Base-by-base conservation (phyloP, 1,140 invertebrate species). In the Orius laevigatus region DNA sequence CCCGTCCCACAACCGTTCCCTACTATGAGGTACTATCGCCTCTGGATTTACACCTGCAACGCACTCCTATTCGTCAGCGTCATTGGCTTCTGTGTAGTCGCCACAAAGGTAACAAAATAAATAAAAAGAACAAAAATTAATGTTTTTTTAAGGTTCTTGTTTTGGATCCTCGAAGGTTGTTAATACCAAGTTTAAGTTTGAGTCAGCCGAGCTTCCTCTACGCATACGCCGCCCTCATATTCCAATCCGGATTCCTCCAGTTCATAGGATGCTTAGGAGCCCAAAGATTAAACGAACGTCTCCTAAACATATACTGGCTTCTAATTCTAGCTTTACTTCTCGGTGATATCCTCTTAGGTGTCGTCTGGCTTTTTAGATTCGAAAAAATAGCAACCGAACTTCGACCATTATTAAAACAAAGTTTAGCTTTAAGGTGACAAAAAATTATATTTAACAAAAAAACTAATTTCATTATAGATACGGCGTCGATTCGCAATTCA, bases 1-100 rank as follows among this genome's bases (percentile, higher is more conserved):
- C 12, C 51, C 19, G 34, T 36, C 16, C 36, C 47, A 18, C 36
- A 50, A 8, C 52, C 50, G 46, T 50, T 48, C 55, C 33, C 54
- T 20, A 59, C 62, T 51, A 65, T 65, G 63, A 59, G 70, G 56
- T 90, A 89, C 73, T 91, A 91, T 70, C 79, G 84, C 64, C 75
- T 89, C 60, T 89, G 85, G 85, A 89, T 90, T 62, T 89, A 89
- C 72, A 81, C 83, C 59, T 88, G 84, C 76, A 89, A 90, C 70
- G 76, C 80, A 63, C 84, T 84, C 53, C 71, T 89, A 61, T 69
- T 89, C 62, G 72, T 82, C 51, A 81, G 80, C 60, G 82, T 83
- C 58, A 63, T 88, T 41, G 79, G 83, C 19, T 87, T 89, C 63
- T 75, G 77, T 52, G 76, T 78, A 35, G 80, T 81, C 46, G 83